phyloP scores from a whole-genome alignment of 2,113 vertebrate genomes.

The Donacobius atricapilla region DNA sequence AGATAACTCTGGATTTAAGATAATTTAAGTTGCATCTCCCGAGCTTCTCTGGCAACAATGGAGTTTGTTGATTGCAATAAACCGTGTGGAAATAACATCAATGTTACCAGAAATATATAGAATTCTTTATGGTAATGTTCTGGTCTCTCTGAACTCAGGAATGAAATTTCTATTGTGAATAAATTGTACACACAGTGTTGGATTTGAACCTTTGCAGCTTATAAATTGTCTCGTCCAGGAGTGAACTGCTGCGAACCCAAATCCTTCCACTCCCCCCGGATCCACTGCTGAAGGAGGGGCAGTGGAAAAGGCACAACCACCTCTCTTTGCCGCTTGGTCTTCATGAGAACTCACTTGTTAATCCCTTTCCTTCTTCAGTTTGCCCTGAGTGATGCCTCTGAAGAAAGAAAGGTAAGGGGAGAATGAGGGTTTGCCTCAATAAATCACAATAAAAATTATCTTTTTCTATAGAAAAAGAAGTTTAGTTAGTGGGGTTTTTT shows the following conservation, averaged over 20 bases:
- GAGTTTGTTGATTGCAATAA: neutral
- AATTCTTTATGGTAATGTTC: neutral
- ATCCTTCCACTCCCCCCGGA: neutral
- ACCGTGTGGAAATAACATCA: neutral
- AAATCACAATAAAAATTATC: neutral
- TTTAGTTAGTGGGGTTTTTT: accelerated
- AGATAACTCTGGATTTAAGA: neutral
- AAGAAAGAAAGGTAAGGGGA: neutral
- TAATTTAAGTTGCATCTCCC: neutral
- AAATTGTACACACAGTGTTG: neutral
- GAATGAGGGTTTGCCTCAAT: neutral
- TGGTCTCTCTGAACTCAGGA: neutral
- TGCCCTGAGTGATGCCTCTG: neutral
- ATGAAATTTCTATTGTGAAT: neutral
- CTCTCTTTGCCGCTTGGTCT: neutral
- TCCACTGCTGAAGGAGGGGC: neutral
- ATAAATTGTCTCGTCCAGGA: neutral
- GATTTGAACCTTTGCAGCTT: neutral
- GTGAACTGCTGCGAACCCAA: neutral
- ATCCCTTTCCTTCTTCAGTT: neutral
- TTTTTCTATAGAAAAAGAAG: neutral
- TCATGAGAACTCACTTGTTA: neutral
- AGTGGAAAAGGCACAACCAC: neutral
- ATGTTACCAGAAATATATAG: neutral
- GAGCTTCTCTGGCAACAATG: neutral